Percentiles rank a stretch among this genome's conserved stretches.
Evolutionary conservation across 2,888 invertebrate species (phyloP).

Genomic region (Achlya flavicornis): DNA sequence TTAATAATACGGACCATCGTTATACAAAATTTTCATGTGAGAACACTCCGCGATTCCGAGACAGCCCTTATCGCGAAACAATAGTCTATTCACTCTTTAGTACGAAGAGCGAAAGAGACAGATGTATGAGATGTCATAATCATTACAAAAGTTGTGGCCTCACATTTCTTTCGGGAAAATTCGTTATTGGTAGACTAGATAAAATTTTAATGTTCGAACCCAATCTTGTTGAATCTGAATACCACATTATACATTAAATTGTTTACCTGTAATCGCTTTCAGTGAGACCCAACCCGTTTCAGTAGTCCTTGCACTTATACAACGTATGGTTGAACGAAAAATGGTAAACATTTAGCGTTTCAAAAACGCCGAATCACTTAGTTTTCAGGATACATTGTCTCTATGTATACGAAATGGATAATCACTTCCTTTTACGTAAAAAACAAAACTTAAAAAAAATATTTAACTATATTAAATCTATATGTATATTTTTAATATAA

Average conservation of each 20-base stretch:
- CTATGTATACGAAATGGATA: constrained; percentile 36
- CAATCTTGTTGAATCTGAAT: not conserved
- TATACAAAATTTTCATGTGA: no score
- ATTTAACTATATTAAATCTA: constrained; percentile 72
- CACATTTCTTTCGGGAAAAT: constrained; percentile 7
- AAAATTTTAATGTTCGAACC: not conserved
- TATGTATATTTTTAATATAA: constrained; percentile 74
- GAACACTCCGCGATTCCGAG: constrained; percentile 27
- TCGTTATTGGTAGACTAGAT: constrained; percentile 3
- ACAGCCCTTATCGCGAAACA: constrained; percentile 41
- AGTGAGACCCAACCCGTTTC: constrained; percentile 17
- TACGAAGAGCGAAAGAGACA: constrained; percentile 25
- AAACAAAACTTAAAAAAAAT: constrained; percentile 68
- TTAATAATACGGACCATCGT: no score
- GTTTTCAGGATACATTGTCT: constrained; percentile 28
- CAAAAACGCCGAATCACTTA: constrained; percentile 1
- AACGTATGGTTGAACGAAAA: not conserved
- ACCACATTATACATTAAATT: not conserved
- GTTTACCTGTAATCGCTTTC: not conserved
- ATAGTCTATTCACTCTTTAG: constrained; percentile 21
- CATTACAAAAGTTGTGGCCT: constrained; percentile 14
- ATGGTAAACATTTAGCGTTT: not conserved
- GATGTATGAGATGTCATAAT: constrained; percentile 27
- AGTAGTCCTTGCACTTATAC: constrained; percentile 10
- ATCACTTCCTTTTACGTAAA: constrained; percentile 61